Percentiles rank a stretch among this genome's conserved stretches.
Evolutionary conservation across 2,797 vertebrate genomes (phyloP).

Genomic region (Morus bassanus): DNA sequence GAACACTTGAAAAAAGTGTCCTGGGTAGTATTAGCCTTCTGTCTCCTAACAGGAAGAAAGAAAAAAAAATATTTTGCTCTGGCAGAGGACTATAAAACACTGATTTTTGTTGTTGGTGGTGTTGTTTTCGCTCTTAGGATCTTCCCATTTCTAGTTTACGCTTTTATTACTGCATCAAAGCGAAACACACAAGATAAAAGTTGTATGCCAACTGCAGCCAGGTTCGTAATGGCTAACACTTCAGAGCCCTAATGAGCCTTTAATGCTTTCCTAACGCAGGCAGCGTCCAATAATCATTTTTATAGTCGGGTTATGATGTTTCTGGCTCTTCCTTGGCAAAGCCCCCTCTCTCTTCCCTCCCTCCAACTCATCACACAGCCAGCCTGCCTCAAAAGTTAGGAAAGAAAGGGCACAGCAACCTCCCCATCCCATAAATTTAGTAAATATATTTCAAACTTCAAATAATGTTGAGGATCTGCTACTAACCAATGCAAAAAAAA

Average conservation of each 20-base stretch:
- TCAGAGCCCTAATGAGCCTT: slow-evolving; percentile 52
- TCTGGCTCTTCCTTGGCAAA: not conserved
- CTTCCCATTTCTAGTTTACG: not conserved
- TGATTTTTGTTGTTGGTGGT: not conserved
- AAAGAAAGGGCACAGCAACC: not conserved
- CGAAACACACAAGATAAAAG: not conserved
- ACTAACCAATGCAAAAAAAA: not conserved
- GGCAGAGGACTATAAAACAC: not conserved
- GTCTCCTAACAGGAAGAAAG: not conserved
- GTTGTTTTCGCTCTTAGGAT: not conserved
- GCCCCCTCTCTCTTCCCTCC: not conserved
- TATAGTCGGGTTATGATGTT: not conserved
- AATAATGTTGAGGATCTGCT: not conserved
- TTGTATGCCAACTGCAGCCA: not conserved
- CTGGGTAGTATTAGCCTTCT: not conserved
- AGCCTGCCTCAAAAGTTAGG: not conserved
- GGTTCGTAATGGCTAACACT: not conserved
- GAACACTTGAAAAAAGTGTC: not conserved
- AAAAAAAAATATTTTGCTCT: not conserved
- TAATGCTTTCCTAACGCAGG: not conserved
- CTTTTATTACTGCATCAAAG: not conserved
- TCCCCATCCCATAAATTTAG: not conserved
- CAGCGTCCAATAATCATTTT: slow-evolving; percentile 53
- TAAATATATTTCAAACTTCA: not conserved
- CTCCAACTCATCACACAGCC: not conserved